These are phyloP conservation scores for Cathartes aura DNA, from an alignment of 2,113 vertebrate genomes.

Conservation along the genomic window DNA sequence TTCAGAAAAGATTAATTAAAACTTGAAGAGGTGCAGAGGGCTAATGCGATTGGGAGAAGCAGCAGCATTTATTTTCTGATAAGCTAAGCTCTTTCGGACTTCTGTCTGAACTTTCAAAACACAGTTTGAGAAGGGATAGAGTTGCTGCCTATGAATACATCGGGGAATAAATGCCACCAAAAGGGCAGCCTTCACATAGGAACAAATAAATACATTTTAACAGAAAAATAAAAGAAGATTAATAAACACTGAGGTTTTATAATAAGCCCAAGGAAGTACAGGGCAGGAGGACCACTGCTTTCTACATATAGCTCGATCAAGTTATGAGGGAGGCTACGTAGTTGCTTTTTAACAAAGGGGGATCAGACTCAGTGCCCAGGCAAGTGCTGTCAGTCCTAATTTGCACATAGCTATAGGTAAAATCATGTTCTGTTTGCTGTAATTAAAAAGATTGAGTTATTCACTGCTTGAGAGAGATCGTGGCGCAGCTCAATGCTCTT, in stretches of 20 bases:
- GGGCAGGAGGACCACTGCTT: neutral
- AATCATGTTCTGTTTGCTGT: neutral
- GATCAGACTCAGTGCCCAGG: neutral
- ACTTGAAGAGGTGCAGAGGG: neutral
- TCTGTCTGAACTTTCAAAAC: conserved; percentile 11
- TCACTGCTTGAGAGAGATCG: neutral
- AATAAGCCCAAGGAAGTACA: neutral
- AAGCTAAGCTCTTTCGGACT: neutral
- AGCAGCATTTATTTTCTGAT: neutral
- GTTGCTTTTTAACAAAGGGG: neutral
- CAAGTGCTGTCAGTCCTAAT: neutral
- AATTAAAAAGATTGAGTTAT: neutral
- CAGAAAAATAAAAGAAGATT: neutral
- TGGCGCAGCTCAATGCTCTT: neutral
- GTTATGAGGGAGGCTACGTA: accelerated
- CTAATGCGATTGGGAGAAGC: neutral
- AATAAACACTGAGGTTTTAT: neutral
- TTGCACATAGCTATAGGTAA: neutral
- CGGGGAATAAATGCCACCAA: neutral
- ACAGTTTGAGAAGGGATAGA: neutral
- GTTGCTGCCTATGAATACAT: conserved; percentile 18
- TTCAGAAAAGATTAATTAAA: neutral
- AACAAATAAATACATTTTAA: neutral
- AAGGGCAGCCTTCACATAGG: neutral
- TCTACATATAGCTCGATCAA: neutral